Evolutionary conservation across 2,113 vertebrate genomes (phyloP).

Genomic region (Aepyceros melampus): DNA sequence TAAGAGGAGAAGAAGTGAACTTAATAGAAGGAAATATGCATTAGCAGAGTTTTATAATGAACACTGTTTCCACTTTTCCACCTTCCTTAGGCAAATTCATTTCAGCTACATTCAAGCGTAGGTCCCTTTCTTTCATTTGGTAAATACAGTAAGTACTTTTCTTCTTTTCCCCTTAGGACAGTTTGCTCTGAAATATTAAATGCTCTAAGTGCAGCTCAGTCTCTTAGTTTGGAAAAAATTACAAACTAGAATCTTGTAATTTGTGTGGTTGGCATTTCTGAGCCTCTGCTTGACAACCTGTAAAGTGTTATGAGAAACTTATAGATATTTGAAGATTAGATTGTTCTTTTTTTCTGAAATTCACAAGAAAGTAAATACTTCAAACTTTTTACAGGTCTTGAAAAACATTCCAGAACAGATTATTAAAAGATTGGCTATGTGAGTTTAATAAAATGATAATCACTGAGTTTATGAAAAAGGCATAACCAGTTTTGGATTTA

Average conservation of each 20-base stretch:
- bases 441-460: neutral
- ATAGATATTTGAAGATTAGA: neutral
- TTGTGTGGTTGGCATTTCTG: neutral
- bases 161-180: neutral
- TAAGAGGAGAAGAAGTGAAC: conserved; percentile 41
- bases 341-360: neutral
- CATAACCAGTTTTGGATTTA: neutral
- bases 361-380: neutral
- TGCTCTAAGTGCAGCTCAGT: neutral
- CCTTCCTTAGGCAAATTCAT: neutral
- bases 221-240: neutral
- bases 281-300: neutral
- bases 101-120: neutral
- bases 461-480: neutral
- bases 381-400: neutral
- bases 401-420: neutral
- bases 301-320: neutral
- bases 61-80: conserved; percentile 3
- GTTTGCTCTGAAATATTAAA: neutral
- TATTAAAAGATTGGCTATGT: neutral
- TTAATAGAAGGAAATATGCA: neutral
- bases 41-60: neutral
- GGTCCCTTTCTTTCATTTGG: neutral
- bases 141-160: neutral
- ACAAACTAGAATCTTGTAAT: neutral